phyloP scores from a whole-genome alignment of 1,140 invertebrate species.

The Ruditapes philippinarum region DNA sequence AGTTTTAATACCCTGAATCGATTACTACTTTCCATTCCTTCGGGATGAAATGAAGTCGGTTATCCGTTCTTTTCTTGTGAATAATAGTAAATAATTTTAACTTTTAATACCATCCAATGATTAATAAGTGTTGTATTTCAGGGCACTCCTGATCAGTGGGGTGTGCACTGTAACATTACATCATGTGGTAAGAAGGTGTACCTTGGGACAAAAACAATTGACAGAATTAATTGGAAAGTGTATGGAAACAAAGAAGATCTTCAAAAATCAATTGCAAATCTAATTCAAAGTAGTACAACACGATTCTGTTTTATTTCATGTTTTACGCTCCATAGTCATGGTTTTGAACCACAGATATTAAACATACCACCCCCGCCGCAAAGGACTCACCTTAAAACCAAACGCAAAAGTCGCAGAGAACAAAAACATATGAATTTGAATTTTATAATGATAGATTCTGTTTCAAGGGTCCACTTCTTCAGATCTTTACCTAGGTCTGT shows the following conservation, averaged over 20 bases:
- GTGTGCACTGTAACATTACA: not conserved
- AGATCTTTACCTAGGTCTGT: constrained; percentile 82
- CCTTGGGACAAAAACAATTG: not conserved
- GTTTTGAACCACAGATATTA: constrained; percentile 70
- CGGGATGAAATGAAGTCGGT: too few species aligned
- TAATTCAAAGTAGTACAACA: not conserved
- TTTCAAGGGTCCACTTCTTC: constrained; percentile 84
- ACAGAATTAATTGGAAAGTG: not conserved
- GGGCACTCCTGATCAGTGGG: not conserved
- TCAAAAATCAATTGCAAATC: not conserved
- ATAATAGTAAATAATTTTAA: too few species aligned
- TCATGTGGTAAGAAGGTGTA: not conserved
- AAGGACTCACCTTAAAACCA: not conserved
- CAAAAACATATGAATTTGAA: constrained; percentile 79
- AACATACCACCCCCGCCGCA: constrained; percentile 70
- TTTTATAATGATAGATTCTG: constrained; percentile 84
- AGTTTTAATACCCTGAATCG: too few species aligned
- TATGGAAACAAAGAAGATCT: not conserved
- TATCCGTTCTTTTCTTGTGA: too few species aligned
- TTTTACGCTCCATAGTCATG: constrained; percentile 5
- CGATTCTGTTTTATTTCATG: not conserved
- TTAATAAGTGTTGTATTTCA: not conserved
- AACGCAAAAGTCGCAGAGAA: not conserved
- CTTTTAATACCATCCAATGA: too few species aligned
- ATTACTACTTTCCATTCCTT: too few species aligned